Base-by-base conservation (phyloP, 2,888 invertebrate species). In the Xestia rhomboidea region DNA sequence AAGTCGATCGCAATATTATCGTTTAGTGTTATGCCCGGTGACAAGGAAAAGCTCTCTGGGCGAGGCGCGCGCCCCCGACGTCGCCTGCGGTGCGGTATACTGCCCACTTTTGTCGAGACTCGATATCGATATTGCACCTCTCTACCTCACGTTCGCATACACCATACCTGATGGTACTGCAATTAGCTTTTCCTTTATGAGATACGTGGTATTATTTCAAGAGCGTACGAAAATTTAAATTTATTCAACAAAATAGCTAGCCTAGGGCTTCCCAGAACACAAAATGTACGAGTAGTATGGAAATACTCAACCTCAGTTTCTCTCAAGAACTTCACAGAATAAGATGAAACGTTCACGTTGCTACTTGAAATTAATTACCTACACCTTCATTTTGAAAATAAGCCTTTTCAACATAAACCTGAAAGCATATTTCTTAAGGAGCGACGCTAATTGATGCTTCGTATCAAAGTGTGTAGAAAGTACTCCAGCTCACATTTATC, bases 31-130 rank as follows among this genome's bases (percentile, higher is more conserved):
- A 96, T 95, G 95, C 94, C 87, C 92, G 92, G 93, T 92, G 94
- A 96, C 96, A 96, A 94, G 96, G 96, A 96, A 96, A 96, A 94
- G 96, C 96, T 96, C 94, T 96, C 93, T 91, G 88, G 90, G 82
- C 78, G 88, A 89, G 85, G 88, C 88, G 81, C 88, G 89, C 89
- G 89, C 92, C 93, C 93, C 93, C 92, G 89, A 91, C 89, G 92
- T 91, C 91, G 91, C 91, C 88, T 91, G 91, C 88, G 92, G 92
- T 90, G 88, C 89, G 88, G 84, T 89, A 82, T 86, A 83, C 85
- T 89, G 87, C 87, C 89, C 88, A 84, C 83, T 88, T 89, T 89
- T 82, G 83, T 82, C 74, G 81, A 77, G 76, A 81, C 81, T 81
- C 83, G 84, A 85, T 90, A 86, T 86, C 86, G 84, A 84, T 85